A percentile compares a stretch with the other conserved stretches of the same genome.
Evolutionary conservation across 1,140 invertebrate species (phyloP).

Genomic region (Nephila pilipes): DNA sequence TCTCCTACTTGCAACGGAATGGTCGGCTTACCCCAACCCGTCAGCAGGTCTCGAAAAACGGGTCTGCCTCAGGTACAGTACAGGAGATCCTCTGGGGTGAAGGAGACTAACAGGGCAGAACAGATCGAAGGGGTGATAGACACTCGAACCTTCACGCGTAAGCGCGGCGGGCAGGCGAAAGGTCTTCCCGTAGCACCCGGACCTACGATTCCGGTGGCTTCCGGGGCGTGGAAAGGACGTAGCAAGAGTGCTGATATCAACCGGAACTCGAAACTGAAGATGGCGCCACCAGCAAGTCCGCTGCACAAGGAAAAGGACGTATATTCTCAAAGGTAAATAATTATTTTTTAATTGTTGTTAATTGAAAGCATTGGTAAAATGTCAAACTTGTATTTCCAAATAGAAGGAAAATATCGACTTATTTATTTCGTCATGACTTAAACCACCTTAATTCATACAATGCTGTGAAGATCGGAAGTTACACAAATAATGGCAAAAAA

Average conservation of each 20-base stretch:
- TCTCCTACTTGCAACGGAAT: slow-evolving; percentile 61
- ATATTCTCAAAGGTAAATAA: background rate
- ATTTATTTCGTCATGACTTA: no score
- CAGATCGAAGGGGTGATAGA: slow-evolving; percentile 33
- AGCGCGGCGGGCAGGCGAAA: slow-evolving; percentile 17
- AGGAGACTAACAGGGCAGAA: background rate
- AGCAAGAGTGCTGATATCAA: slow-evolving; percentile 56
- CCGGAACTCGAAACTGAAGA: slow-evolving; percentile 35
- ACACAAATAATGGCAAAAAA: no score
- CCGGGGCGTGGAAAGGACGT: slow-evolving; percentile 52
- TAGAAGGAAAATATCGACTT: no score
- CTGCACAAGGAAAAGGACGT: background rate
- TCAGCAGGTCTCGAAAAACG: background rate
- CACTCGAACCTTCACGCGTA: slow-evolving; percentile 68
- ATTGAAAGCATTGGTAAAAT: no score
- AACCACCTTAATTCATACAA: no score
- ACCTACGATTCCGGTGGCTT: background rate
- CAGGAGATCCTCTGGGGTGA: background rate
- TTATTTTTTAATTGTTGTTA: background rate
- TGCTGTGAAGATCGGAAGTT: no score
- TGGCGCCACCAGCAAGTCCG: background rate
- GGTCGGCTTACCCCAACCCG: slow-evolving; percentile 25
- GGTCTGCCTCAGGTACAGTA: background rate
- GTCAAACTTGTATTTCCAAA: no score
- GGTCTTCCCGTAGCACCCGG: background rate